These are phyloP conservation scores for Haemorhous mexicanus DNA, from an alignment of 2,113 vertebrate genomes.

Conservation along the genomic window DNA sequence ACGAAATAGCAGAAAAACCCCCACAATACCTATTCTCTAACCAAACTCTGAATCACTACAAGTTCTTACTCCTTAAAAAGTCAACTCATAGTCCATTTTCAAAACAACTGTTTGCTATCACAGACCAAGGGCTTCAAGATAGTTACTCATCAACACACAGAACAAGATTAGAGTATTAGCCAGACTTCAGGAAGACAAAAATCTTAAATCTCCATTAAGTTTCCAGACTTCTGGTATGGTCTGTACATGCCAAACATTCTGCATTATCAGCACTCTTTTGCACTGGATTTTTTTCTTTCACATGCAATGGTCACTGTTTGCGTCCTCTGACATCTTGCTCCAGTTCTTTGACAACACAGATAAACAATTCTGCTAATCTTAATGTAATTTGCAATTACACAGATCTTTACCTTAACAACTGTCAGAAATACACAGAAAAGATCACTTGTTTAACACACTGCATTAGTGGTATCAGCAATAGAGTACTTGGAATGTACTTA, in stretches of 20 bases:
- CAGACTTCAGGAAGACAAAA: neutral
- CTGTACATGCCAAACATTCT: neutral
- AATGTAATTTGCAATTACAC: neutral
- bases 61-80: neutral
- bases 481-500: neutral
- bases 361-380: neutral
- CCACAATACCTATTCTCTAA: neutral
- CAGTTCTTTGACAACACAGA: neutral
- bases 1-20: neutral
- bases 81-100: neutral
- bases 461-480: neutral
- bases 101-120: neutral
- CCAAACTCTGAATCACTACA: neutral
- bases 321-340: neutral
- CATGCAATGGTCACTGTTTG: neutral
- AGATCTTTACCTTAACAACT: neutral
- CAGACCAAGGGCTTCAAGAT: neutral
- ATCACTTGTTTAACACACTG: neutral
- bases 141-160: neutral
- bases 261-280: neutral
- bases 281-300: neutral
- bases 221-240: neutral
- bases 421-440: neutral
- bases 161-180: neutral
- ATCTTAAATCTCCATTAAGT: neutral